Evolutionary conservation across 2,888 invertebrate species (phyloP), one percentile per base, ranked within the genome.

Genomic region (Deilephila porcellus): DNA sequence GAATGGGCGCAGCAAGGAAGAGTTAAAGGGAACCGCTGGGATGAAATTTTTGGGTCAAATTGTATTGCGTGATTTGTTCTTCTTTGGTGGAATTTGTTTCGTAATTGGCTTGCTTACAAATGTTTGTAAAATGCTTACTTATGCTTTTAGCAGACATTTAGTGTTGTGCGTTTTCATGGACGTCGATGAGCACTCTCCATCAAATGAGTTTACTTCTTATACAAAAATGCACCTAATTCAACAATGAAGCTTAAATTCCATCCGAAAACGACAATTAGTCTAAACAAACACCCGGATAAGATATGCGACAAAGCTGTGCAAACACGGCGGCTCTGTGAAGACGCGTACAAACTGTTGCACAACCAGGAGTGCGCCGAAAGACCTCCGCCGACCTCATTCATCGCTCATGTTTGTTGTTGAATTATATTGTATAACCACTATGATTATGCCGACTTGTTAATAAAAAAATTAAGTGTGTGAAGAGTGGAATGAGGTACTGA

Each of bases 21-120:
- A 45, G 45, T 45, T 45, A 45, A 45, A 56, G 45, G 64, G 25
- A 67, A 67, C 67, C 52, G 45, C 45, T 45, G 20, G 17, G 25
- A 67, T 25, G 29, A 67, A 67, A 73, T 73, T 73, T 71, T 73
- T 59, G 45, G 72, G 72, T 73, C 72, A 73, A 64, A 67, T 45
- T 0, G 45, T 45, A 45, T 45, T 45, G 45, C 45, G 45, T 45
- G 45, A 45, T 45, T 45, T 45, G 14, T 45, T 45, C 45, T 45
- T 11, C 8, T 45, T 45, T 45, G 45, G 1, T 1, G 14, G 11
- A 45, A 11, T 14, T 14, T 14, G 45, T 45, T 45, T 45, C 45
- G 45, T 45, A 45, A 45, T 45, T 45, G 45, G 14, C 14, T 45
- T 45, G 45, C 45, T 45, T 45, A 14, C 11, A 45, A 45, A 45